Base-by-base conservation (phyloP, 2,888 invertebrate genomes). In the Diarsia mendica region DNA sequence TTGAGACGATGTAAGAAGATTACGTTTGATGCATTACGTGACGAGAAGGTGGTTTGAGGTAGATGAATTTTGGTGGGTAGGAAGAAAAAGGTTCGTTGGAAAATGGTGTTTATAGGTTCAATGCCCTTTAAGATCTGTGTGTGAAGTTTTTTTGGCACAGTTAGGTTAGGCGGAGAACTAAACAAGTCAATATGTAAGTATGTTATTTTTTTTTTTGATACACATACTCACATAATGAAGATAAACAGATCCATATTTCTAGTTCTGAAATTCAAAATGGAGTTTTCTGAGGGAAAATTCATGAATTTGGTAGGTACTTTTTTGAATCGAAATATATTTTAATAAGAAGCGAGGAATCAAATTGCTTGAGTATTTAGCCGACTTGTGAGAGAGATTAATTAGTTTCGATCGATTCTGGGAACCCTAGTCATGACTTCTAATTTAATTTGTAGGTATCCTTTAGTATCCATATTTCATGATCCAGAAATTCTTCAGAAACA, bases 1-100 rank as follows among this genome's bases (percentile, higher is more conserved):
- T 95, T 94, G 94, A 94, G 94, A 92, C 92, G 92, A 91, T 92
- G 92, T 95, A 95, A 96, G 95, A 93, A 95, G 95, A 95, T 96
- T 95, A 95, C 93, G 87, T 89, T 90, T 93, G 94, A 94, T 94
- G 94, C 94, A 94, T 95, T 94, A 94, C 95, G 94, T 94, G 95
- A 93, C 91, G 84, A 86, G 84, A 82, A 88, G 85, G 87, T 86
- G 77, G 87, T 67, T 70, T 46, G 74, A 85, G 72, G 80, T 75
- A 73, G 72, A 68, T 76, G 77, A 77, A 49, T 70, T 76, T 74
- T 75, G 77, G 72, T 53, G 72, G 61, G 28, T 61, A 83, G 55
- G 49, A 67, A 55, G 48, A 55, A 69, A 33, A 48, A 39, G 58
- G 49, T 44, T 72, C 20, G 49, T n/a, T 6, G 75, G n/a, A n/a